Percentiles rank a stretch among this genome's conserved stretches.
Evolutionary conservation across 2,888 invertebrate species (phyloP).

Genomic region (Aporophyla lueneburgensis): DNA sequence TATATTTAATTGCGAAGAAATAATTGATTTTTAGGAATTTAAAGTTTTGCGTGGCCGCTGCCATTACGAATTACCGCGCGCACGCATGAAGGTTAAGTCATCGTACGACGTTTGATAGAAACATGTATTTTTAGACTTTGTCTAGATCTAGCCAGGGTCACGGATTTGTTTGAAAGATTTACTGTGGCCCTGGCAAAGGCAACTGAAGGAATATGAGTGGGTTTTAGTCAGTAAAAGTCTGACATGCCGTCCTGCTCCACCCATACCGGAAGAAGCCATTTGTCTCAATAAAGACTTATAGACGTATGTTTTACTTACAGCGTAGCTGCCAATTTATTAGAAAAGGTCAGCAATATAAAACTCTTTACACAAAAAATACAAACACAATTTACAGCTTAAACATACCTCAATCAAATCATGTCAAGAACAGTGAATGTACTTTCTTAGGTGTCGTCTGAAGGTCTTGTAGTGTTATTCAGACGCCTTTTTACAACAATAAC

Average conservation of each 20-base stretch:
- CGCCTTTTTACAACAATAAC: background rate
- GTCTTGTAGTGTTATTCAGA: background rate
- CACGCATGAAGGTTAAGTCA: too few relatives aligned
- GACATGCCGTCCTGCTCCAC: too few relatives aligned
- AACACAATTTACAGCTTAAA: slow-evolving; percentile 21
- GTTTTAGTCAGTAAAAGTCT: too few relatives aligned
- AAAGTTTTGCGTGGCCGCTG: too few relatives aligned
- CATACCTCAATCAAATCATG: slow-evolving; percentile 40
- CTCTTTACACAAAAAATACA: slow-evolving; percentile 28
- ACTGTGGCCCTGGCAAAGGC: too few relatives aligned
- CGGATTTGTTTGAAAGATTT: too few relatives aligned
- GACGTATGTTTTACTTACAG: background rate
- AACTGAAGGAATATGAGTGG: too few relatives aligned
- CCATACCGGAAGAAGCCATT: too few relatives aligned
- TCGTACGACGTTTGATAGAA: too few relatives aligned
- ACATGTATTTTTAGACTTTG: background rate
- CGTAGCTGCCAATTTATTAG: background rate
- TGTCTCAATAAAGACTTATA: background rate
- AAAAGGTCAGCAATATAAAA: slow-evolving; percentile 3
- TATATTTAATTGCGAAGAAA: too few relatives aligned
- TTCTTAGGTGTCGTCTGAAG: slow-evolving; percentile 11
- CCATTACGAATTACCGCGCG: too few relatives aligned
- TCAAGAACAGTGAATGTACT: slow-evolving; percentile 20
- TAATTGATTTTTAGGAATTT: too few relatives aligned
- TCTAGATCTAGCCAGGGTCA: background rate